Evolutionary conservation across 2,888 invertebrate genomes (phyloP).

Genomic region (Slavum lentiscoides): DNA sequence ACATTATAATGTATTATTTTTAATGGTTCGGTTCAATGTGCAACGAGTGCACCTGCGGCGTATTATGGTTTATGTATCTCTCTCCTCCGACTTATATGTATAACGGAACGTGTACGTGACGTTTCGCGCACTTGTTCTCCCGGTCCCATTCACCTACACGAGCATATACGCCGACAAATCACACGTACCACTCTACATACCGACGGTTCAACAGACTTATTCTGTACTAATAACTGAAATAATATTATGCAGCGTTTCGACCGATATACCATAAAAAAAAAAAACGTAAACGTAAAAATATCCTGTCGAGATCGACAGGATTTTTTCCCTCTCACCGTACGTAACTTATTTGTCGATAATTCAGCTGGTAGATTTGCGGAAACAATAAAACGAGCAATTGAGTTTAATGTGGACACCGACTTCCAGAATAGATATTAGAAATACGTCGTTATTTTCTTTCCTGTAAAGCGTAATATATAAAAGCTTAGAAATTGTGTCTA

Average conservation of each 20-base stretch:
- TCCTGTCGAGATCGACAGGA: too few species aligned
- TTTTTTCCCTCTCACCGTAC: too few species aligned
- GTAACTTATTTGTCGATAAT: too few species aligned
- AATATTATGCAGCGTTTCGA: background rate
- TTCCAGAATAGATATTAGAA: too few species aligned
- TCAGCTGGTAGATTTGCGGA: too few species aligned
- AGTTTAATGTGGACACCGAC: too few species aligned
- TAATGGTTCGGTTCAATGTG: slow-evolving; percentile 31
- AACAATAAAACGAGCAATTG: too few species aligned
- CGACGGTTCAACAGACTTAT: slow-evolving; percentile 23
- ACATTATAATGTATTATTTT: slow-evolving; percentile 24
- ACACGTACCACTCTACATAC: background rate
- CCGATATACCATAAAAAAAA: slow-evolving; percentile 3
- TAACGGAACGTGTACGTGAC: slow-evolving; percentile 50
- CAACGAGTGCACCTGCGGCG: slow-evolving; percentile 39
- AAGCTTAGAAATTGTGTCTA: too few species aligned
- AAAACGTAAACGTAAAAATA: background rate
- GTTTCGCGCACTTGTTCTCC: slow-evolving; percentile 35
- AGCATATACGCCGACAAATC: too few species aligned
- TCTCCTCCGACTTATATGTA: slow-evolving; percentile 11
- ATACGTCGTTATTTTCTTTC: too few species aligned
- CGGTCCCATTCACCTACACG: background rate
- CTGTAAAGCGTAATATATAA: too few species aligned
- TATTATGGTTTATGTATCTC: slow-evolving; percentile 1
- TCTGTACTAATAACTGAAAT: background rate